Evolutionary conservation across 2,888 invertebrate genomes (phyloP).

Genomic region (Penaeus monodon): DNA sequence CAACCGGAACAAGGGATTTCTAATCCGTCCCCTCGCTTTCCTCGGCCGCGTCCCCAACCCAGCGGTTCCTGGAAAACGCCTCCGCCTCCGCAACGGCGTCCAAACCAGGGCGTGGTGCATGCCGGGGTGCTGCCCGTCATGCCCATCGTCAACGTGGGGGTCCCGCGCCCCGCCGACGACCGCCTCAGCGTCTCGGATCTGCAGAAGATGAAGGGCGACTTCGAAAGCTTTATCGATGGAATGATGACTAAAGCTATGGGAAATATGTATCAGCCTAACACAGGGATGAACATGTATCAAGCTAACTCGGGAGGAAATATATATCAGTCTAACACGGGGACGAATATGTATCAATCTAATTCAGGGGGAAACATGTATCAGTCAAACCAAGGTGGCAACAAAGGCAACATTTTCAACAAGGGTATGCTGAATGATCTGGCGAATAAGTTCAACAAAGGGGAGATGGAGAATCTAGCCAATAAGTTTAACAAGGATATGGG

Average conservation of each 20-base stretch:
- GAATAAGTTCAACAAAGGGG: conserved; percentile 29
- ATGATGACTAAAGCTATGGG: background rate
- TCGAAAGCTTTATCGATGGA: background rate
- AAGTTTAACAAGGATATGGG: background rate
- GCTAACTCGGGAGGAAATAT: background rate
- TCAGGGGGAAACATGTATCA: conserved; percentile 1
- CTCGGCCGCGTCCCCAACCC: no score
- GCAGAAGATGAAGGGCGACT: background rate
- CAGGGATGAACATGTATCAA: no score
- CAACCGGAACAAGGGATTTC: no score
- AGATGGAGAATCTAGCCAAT: no score
- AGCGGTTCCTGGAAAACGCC: no score
- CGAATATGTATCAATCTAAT: no score
- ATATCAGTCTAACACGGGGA: background rate
- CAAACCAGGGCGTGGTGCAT: no score
- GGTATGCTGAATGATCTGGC: conserved; percentile 8
- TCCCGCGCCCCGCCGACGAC: conserved; percentile 19
- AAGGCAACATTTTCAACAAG: conserved; percentile 11
- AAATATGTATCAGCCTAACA: background rate
- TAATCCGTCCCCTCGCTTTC: no score
- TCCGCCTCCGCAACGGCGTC: no score
- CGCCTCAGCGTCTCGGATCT: conserved; percentile 9
- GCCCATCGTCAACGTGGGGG: background rate
- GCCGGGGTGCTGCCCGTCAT: background rate
- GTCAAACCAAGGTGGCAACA: conserved; percentile 17